Percentiles rank a stretch among this genome's conserved stretches.
phyloP scores from a whole-genome alignment of 23 tunicate species.

The Trididemnum nubilum region DNA sequence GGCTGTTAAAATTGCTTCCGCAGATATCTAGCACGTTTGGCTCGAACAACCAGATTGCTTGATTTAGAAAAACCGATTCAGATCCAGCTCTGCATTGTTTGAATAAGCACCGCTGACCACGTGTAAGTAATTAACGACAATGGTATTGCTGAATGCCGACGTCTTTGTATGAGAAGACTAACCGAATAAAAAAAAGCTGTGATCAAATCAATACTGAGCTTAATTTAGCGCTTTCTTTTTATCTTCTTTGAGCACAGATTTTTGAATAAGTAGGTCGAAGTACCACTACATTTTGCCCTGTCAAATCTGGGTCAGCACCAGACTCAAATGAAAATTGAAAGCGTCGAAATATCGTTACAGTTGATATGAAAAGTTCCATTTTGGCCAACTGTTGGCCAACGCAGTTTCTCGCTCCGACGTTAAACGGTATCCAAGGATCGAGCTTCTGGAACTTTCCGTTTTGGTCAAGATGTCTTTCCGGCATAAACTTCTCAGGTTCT shows the following conservation, averaged over 20 bases:
- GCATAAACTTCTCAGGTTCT: slow-evolving; percentile 60
- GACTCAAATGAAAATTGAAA: slow-evolving; percentile 37
- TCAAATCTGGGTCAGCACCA: slow-evolving; percentile 47
- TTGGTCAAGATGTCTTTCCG: slow-evolving; percentile 51
- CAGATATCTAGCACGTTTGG: no score
- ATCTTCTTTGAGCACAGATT: neutral
- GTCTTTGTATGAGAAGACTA: no score
- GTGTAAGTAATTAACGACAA: no score
- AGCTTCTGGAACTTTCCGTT: slow-evolving; percentile 61
- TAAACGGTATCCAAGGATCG: slow-evolving; percentile 35
- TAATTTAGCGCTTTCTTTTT: no score
- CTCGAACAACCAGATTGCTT: no score
- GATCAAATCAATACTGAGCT: no score
- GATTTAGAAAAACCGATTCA: no score
- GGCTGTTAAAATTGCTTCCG: no score
- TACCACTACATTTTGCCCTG: slow-evolving; percentile 32
- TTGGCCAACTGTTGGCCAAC: slow-evolving; percentile 66
- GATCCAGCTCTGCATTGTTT: no score
- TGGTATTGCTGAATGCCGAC: no score
- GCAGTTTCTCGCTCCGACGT: slow-evolving; percentile 60
- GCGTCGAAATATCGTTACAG: slow-evolving; percentile 42
- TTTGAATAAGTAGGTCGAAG: slow-evolving; percentile 30
- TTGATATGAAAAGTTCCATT: slow-evolving; percentile 55
- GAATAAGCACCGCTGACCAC: no score
- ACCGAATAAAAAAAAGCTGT: no score